These are phyloP conservation scores for Lasius fuliginosus DNA, from an alignment of 2,888 invertebrate genomes.

Conservation along the genomic window DNA sequence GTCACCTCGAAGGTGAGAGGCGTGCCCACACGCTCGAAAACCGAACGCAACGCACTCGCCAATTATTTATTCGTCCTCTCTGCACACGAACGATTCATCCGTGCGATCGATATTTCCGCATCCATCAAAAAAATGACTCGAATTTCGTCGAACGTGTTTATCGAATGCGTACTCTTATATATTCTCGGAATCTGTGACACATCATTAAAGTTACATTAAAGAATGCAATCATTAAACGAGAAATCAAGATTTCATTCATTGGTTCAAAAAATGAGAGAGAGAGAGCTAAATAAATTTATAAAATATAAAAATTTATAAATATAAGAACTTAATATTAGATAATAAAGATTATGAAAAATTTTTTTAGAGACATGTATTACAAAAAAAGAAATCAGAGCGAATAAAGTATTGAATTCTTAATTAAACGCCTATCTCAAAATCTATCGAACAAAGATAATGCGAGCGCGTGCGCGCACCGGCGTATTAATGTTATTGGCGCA, in stretches of 20 bases:
- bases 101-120: neutral
- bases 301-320: neutral
- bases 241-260: neutral
- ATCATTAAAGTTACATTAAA: neutral
- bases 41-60: conserved; percentile 49
- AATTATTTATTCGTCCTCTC: conserved; percentile 62
- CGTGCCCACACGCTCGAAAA: conserved; percentile 69
- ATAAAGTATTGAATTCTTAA: neutral
- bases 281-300: neutral
- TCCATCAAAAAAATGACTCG: neutral
- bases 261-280: neutral
- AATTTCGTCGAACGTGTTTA: neutral
- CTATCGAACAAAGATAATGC: neutral
- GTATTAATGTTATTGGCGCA: neutral
- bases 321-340: neutral
- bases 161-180: neutral
- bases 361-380: neutral
- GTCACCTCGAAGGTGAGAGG: conserved; percentile 70
- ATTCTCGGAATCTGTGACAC: neutral
- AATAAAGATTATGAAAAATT: neutral
- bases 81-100: neutral
- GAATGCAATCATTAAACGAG: too few species aligned
- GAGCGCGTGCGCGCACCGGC: neutral
- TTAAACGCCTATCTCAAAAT: neutral
- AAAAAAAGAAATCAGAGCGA: neutral